phyloP scores from a whole-genome alignment of 2,888 invertebrate species.

The Ectemnius continuus region DNA sequence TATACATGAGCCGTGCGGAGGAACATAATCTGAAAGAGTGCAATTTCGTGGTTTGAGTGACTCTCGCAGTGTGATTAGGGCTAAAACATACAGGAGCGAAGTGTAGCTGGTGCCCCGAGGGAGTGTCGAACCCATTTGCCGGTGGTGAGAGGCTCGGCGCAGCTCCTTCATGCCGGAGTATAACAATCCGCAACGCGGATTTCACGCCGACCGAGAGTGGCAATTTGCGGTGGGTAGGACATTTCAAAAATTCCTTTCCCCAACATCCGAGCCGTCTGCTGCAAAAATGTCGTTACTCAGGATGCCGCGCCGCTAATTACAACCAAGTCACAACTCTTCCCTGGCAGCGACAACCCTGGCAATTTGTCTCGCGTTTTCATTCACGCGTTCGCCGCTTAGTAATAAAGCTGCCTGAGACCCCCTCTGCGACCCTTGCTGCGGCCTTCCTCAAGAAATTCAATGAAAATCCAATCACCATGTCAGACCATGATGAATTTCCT shows the following conservation, averaged over 20 bases:
- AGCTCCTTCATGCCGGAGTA: background rate
- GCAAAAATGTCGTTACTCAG: constrained; percentile 31
- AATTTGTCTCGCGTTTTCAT: constrained; percentile 62
- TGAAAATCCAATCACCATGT: no score
- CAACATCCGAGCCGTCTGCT: background rate
- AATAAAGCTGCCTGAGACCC: constrained; percentile 38
- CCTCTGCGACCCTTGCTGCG: no score
- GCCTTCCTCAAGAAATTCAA: no score
- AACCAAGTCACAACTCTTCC: constrained; percentile 25
- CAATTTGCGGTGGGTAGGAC: background rate
- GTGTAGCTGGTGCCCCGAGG: no score
- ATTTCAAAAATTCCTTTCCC: constrained; percentile 5
- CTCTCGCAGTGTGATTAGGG: no score
- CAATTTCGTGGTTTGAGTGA: no score
- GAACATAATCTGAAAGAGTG: no score
- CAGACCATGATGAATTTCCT: no score
- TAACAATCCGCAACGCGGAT: background rate
- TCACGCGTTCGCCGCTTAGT: constrained; percentile 36
- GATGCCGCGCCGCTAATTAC: constrained; percentile 29
- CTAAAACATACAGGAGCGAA: no score
- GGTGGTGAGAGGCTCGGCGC: no score
- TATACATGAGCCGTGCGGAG: no score
- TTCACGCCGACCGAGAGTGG: background rate
- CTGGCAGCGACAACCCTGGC: constrained; percentile 43
- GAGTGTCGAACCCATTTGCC: no score